Evolutionary conservation across 2,888 invertebrate species (phyloP), one percentile per base, ranked within the genome.

Genomic region (Plebejus argus): DNA sequence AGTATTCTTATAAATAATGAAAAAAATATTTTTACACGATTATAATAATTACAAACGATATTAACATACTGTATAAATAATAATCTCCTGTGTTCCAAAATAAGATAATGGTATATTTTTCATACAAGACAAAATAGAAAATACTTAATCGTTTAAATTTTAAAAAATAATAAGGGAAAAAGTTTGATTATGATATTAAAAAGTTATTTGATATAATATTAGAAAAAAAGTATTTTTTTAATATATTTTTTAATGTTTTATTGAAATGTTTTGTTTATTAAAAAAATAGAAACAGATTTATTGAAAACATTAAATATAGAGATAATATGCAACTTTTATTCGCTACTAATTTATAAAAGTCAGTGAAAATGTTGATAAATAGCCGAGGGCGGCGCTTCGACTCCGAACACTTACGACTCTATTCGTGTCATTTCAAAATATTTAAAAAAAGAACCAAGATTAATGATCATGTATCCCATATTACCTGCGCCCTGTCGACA

Each of bases 401-500:
- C 84, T 84, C 78, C 76, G 78, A 77, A 78, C 80, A 82, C 80
- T 78, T 78, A 91, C 88, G 84, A 86, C 91, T 92, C 88, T 91
- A 91, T 93, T 91, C 86, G 82, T 85, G 83, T 81, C 77, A 23
- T 33, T 71, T 53, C 23, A 23, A 56, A 77, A 33, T 77, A 53
- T 77, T 77, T 28, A 89, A 86, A 80, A 87, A 87, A 85, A 88
- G 86, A 88, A 85, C 85, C 89, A 90, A 93, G 93, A 93, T 93
- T 88, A 93, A 93, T 90, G 90, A 87, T 84, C 82, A 80, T 80
- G 80, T 81, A 85, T 84, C 84, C 86, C 84, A 76, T 81, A 85
- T 86, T 93, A 93, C 93, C 93, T 93, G 93, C 89, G 86, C 86
- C 86, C 88, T 89, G 89, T 87, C 85, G 81, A 89, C 89, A 86